Evolutionary conservation across 2,797 vertebrate genomes (phyloP).

Genomic region (Acropternis orthonyx): DNA sequence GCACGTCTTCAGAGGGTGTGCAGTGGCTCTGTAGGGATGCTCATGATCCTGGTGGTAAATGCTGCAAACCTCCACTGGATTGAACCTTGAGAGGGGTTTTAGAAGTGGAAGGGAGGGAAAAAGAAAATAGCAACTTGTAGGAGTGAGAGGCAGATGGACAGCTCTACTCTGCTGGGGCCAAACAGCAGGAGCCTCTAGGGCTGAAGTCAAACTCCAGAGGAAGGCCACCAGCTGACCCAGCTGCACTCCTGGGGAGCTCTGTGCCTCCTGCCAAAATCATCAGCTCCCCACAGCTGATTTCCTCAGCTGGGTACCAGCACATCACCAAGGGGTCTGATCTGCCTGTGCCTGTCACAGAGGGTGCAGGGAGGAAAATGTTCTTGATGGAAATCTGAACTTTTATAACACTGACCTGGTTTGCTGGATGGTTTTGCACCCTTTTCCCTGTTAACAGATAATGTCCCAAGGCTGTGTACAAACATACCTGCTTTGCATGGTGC

Average conservation of each 20-base stretch:
- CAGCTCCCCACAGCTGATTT: background rate
- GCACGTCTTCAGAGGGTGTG: fast-evolving
- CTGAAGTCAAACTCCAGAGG: background rate
- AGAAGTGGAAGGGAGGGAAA: background rate
- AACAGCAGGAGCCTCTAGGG: background rate
- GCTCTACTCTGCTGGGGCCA: background rate
- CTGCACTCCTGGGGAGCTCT: background rate
- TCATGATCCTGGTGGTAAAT: background rate
- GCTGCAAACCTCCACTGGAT: background rate
- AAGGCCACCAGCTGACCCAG: background rate
- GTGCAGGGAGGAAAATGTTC: background rate
- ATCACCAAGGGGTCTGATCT: fast-evolving
- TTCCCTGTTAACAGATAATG: fast-evolving
- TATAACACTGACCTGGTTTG: fast-evolving
- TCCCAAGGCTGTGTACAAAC: background rate
- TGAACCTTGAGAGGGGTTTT: background rate
- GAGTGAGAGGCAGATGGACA: fast-evolving
- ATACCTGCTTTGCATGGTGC: fast-evolving
- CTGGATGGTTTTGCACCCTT: background rate
- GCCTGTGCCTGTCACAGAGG: background rate
- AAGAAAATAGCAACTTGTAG: background rate
- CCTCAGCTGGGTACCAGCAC: background rate
- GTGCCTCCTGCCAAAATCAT: background rate
- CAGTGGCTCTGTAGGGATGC: background rate
- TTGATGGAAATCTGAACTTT: background rate